Base-by-base conservation (phyloP, 1,140 invertebrate species). In the Oreohelix idahoensis region DNA sequence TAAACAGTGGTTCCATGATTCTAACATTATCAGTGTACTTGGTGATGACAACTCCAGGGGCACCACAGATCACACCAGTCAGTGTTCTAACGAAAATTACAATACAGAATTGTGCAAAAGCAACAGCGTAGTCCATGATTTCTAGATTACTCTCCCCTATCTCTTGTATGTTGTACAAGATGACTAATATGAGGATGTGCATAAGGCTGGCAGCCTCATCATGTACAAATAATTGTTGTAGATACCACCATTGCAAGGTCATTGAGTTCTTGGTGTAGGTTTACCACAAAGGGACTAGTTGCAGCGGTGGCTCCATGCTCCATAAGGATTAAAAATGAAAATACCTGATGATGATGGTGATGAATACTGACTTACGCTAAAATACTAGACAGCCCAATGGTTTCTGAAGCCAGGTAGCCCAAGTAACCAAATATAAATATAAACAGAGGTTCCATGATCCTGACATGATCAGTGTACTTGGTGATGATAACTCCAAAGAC, bases 401-500 rank as follows among this genome's bases (percentile, higher is more conserved):
- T 97, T 94, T 99, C 98, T 53, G 98, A 97, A 91, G 96, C 97
- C 8, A 99, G 94, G 92, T 99, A 99, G 66, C 98, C 96, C 89
- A 99, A 93, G 93, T 99, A 99, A 29, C 98, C 97, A 96, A 99
- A 98, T 74, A 99, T 96, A 91, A 99, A 99, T 86, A 99, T 97
- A 92, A 99, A 98, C 87, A 99, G 97, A 0, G 98, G 98, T 93
- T 99, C 98, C 81, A 99, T 98, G 79, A 99, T 97, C 92, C 97
- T 95, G 35, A 99, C 98, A 93, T 99, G 96, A 90, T 98, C 94
- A 0, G 98, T 99, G 91, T 97, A 99, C 84, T 97, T 94, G 0
- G 98, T 99, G 42, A 99, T 97, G 86, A 99, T 96, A 70, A 97
- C 97, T 0, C 98, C 98, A 32, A 97, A 95, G 87, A 99, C 96